phyloP scores from a whole-genome alignment of 2,888 invertebrate genomes.

The Metalampra italica region DNA sequence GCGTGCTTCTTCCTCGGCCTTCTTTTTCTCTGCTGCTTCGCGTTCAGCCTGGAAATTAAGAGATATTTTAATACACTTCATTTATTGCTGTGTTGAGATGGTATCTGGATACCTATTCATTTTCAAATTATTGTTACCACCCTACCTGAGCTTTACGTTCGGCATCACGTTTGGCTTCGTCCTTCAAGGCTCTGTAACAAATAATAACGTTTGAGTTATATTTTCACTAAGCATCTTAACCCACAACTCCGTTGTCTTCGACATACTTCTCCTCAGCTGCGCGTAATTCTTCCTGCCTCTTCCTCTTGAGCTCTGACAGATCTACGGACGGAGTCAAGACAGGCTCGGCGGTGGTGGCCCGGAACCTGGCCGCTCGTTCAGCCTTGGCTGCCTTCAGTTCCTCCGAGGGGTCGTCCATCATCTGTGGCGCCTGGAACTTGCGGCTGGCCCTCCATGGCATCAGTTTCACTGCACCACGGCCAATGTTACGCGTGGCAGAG shows the following conservation, averaged over 20 bases:
- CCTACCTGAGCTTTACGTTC: slow-evolving; percentile 69
- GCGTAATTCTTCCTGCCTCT: slow-evolving; percentile 81
- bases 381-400: slow-evolving; percentile 82
- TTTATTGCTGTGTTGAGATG: not conserved
- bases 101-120: no score
- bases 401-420: slow-evolving; percentile 77
- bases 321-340: slow-evolving; percentile 70
- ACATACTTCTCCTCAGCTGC: slow-evolving; percentile 80
- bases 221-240: not conserved
- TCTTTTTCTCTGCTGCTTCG: slow-evolving; percentile 65
- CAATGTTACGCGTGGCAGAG: slow-evolving; percentile 43
- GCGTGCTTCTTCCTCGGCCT: slow-evolving; percentile 77
- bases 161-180: slow-evolving; percentile 73
- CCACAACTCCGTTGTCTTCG: no score
- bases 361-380: slow-evolving; percentile 79
- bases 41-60: slow-evolving; percentile 46
- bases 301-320: slow-evolving; percentile 74
- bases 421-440: slow-evolving; percentile 80
- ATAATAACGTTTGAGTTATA: not conserved
- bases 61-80: not conserved
- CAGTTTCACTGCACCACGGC: slow-evolving; percentile 79
- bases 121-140: no score
- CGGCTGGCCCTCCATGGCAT: slow-evolving; percentile 83
- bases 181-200: slow-evolving; percentile 64
- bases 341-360: slow-evolving; percentile 72